Evolutionary conservation across 1,140 invertebrate species (phyloP), one percentile per base, ranked within the genome.

Genomic region (Idris sp.): DNA sequence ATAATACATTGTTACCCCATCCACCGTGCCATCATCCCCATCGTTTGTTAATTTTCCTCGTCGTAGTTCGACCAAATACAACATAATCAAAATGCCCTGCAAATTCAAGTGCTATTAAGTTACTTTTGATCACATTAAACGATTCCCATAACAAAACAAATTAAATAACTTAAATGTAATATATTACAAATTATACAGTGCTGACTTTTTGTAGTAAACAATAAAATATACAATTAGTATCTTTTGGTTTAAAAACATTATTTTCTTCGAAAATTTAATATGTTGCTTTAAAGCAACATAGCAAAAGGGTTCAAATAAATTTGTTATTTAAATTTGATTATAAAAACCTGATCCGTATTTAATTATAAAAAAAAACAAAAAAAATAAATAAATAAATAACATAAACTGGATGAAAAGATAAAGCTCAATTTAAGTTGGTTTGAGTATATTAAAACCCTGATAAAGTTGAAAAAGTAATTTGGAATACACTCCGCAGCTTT

Each of bases 1-100:
- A 85, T 84, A 86, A 86, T 86, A 86, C 84, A 84, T 84, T 85
- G 85, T 84, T 87, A 86, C 82, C 80, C 83, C 80, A 79, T 78
- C 81, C 54, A 69, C 76, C 30, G 28, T 58, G 30, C 51, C 64
- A 46, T 68, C 38, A 54, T 68, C 69, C 64, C 72, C 69, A 62
- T 48, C 53, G 71, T 59, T 53, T 73, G 76, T 78, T 80, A 81
- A 81, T 81, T 81, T 78, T 69, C 56, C 36, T 62, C 61, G n/a
- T 64, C 44, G 22, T 28, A 49, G 33, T 38, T 49, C 48, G 65
- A 40, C 76, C 77, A 81, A 84, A 77, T 81, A 82, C 77, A 81
- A 81, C 79, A 81, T 85, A 83, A 86, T 85, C 83, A 83, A 84
- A 85, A 84, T 84, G 79, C 44, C 48, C 46, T 46, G 36, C 35